A percentile compares a stretch with the other conserved stretches of the same genome.
Evolutionary conservation across 2,797 vertebrate species (phyloP).

Genomic region (Acanthiza pusilla): DNA sequence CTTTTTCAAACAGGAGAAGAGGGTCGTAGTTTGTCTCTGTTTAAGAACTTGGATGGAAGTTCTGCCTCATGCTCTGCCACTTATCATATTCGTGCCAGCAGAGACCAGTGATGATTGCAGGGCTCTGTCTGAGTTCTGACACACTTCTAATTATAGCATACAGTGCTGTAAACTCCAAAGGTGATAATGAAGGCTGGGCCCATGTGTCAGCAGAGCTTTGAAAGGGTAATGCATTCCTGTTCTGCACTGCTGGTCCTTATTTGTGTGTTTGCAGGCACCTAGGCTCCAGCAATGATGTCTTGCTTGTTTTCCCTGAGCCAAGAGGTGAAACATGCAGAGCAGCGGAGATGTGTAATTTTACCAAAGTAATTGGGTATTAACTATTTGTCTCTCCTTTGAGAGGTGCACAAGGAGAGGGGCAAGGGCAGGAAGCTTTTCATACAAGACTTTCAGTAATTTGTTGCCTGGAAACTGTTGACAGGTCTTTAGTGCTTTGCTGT

Average conservation of each 20-base stretch:
- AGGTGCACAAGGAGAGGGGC: background rate
- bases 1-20: background rate
- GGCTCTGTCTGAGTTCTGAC: background rate
- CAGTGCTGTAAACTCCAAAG: background rate
- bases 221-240: background rate
- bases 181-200: background rate
- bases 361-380: background rate
- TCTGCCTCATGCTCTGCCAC: background rate
- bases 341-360: background rate
- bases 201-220: background rate
- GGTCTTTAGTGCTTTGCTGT: background rate
- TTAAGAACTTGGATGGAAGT: background rate
- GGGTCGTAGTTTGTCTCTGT: background rate
- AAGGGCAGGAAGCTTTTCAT: background rate
- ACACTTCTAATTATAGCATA: slow-evolving; percentile 20
- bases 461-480: background rate
- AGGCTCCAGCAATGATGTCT: background rate
- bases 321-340: background rate
- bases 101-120: background rate
- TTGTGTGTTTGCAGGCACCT: slow-evolving; percentile 6
- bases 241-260: slow-evolving; percentile 1
- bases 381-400: background rate
- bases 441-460: background rate
- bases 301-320: background rate
- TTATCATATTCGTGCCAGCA: background rate